phyloP scores from a whole-genome alignment of 2,888 invertebrate species.

The Pammene aurita region DNA sequence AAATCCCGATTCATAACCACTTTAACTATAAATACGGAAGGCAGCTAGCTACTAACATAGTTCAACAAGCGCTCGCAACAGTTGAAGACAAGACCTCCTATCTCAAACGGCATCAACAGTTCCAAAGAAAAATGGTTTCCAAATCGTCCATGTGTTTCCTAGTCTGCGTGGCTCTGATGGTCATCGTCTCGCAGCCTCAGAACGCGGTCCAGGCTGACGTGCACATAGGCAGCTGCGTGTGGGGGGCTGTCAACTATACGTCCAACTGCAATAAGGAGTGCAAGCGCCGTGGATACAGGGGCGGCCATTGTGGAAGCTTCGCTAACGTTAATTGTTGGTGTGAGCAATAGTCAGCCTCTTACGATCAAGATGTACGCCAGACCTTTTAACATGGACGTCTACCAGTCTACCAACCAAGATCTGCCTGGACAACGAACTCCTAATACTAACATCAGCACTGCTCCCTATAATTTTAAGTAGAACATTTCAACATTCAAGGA shows the following conservation, averaged over 20 bases:
- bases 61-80: not conserved
- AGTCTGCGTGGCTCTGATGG: slow-evolving; percentile 49
- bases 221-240: slow-evolving; percentile 52
- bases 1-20: not conserved
- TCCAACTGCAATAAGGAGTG: slow-evolving; percentile 52
- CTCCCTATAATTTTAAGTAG: no score
- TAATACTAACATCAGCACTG: no score
- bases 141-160: slow-evolving; percentile 38
- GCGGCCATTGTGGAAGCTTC: slow-evolving; percentile 51
- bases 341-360: slow-evolving; percentile 9
- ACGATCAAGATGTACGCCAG: no score
- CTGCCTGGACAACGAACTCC: no score
- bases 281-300: slow-evolving; percentile 46
- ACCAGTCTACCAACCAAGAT: no score
- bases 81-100: no score
- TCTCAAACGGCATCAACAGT: not conserved
- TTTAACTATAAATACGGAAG: no score
- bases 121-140: slow-evolving; percentile 20
- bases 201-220: slow-evolving; percentile 46
- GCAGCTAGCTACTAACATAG: no score
- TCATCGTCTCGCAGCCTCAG: slow-evolving; percentile 50
- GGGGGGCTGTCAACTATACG: slow-evolving; percentile 53
- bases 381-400: no score
- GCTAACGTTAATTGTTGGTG: slow-evolving; percentile 42
- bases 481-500: no score